Evolutionary conservation across 1,140 invertebrate species (phyloP).

Genomic region (Zaprionus gabonicus): DNA sequence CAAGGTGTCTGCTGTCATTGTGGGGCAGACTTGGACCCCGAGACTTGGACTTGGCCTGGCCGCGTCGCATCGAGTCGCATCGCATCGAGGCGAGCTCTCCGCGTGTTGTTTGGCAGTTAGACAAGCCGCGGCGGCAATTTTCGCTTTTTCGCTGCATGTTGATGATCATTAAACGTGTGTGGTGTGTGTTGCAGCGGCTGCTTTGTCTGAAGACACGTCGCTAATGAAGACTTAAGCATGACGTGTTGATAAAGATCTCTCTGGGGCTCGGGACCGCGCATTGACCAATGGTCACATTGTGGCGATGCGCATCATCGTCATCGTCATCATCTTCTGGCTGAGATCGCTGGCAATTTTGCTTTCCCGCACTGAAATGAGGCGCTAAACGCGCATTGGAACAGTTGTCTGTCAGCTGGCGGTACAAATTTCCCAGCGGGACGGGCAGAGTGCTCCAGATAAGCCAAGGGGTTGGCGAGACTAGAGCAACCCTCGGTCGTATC

Average conservation of each 20-base stretch:
- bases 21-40: constrained; percentile 10
- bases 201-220: constrained; percentile 52
- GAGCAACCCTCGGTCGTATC: constrained; percentile 73
- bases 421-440: constrained; percentile 46
- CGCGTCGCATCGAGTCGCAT: neutral
- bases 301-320: constrained; percentile 32
- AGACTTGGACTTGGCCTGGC: constrained; percentile 5
- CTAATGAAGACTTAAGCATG: constrained; percentile 82
- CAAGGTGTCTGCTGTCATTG: constrained; percentile 40
- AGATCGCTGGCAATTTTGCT: constrained; percentile 15
- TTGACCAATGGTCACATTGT: constrained; percentile 33
- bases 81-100: constrained; percentile 14
- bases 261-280: constrained; percentile 8
- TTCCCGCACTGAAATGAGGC: constrained; percentile 44
- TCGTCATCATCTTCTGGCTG: constrained; percentile 5
- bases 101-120: constrained; percentile 56
- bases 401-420: constrained; percentile 33
- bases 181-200: constrained; percentile 19
- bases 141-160: constrained; percentile 57
- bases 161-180: constrained; percentile 56
- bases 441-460: constrained; percentile 13
- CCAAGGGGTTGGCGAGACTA: constrained; percentile 51
- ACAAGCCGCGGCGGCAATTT: constrained; percentile 43
- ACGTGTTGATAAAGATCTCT: constrained; percentile 74
- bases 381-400: constrained; percentile 57